phyloP scores from a whole-genome alignment of 2,888 invertebrate species.

The Drosophila nigricruria region DNA sequence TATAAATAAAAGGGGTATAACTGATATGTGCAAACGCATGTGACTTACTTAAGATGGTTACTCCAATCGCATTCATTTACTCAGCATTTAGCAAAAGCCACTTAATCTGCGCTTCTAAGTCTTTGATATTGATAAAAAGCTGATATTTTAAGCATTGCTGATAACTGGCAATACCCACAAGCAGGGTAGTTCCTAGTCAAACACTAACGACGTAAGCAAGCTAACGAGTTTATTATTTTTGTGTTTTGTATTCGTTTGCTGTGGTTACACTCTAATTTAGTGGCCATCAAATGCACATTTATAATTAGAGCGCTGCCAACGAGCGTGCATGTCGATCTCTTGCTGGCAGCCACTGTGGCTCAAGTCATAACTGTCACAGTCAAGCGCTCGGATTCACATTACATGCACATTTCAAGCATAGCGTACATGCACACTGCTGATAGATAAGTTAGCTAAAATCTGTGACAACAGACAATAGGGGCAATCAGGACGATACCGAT shows the following conservation, averaged over 20 bases:
- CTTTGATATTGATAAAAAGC: neutral
- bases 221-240: neutral
- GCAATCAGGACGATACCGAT: constrained; percentile 24
- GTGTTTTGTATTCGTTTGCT: constrained; percentile 44
- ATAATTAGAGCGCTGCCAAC: constrained; percentile 69
- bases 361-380: constrained; percentile 65
- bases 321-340: constrained; percentile 25
- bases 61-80: neutral
- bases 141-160: neutral
- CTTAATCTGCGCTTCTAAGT: neutral
- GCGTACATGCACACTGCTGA: constrained; percentile 44
- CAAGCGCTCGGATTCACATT: constrained; percentile 12
- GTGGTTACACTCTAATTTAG: constrained; percentile 71
- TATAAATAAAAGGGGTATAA: neutral
- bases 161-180: neutral
- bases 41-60: neutral
- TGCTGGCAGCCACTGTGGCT: constrained; percentile 9
- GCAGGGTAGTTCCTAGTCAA: neutral
- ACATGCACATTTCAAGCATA: neutral
- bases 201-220: too few relatives aligned
- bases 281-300: constrained; percentile 68
- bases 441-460: constrained; percentile 57
- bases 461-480: constrained; percentile 38
- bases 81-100: neutral
- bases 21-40: neutral